These are phyloP conservation scores for Chlorops oryzae DNA, from an alignment of 1,140 invertebrate species.

Conservation along the genomic window DNA sequence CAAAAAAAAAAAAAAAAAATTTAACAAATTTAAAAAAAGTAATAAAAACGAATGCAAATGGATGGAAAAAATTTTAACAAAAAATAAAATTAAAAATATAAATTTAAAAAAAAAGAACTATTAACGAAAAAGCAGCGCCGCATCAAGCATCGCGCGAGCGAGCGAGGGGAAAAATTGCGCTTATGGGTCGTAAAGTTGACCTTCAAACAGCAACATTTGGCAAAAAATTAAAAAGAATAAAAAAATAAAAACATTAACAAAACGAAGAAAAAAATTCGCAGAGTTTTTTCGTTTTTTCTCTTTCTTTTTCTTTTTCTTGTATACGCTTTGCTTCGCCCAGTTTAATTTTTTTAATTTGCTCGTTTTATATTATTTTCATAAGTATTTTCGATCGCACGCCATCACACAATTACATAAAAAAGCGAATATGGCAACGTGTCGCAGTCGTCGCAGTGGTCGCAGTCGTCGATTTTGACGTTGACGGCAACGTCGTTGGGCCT, in stretches of 20 bases:
- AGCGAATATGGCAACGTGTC: no score
- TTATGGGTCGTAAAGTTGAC: conserved; percentile 49
- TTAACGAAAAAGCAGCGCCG: conserved; percentile 34
- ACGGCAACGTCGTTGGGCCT: no score
- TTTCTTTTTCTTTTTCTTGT: conserved; percentile 1
- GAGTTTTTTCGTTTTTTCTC: conserved; percentile 8
- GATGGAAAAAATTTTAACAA: neutral
- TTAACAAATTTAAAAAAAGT: neutral
- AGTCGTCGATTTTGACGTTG: conserved; percentile 32
- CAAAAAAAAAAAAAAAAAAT: neutral
- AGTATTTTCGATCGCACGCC: no score
- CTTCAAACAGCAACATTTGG: conserved; percentile 44
- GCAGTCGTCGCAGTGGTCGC: conserved; percentile 18
- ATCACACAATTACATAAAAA: neutral
- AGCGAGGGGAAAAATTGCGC: conserved; percentile 24
- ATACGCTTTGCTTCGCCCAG: conserved; percentile 38
- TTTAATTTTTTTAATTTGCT: conserved; percentile 19
- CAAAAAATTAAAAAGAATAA: conserved; percentile 28
- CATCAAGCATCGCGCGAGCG: conserved; percentile 11
- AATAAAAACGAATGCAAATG: neutral
- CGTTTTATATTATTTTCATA: conserved; percentile 5
- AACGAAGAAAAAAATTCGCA: conserved; percentile 15
- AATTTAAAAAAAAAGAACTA: no score
- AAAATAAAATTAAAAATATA: no score
- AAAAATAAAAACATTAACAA: conserved; percentile 6